These are phyloP conservation scores for Episyrphus balteatus DNA, from an alignment of 1,140 invertebrate genomes.

Conservation along the genomic window DNA sequence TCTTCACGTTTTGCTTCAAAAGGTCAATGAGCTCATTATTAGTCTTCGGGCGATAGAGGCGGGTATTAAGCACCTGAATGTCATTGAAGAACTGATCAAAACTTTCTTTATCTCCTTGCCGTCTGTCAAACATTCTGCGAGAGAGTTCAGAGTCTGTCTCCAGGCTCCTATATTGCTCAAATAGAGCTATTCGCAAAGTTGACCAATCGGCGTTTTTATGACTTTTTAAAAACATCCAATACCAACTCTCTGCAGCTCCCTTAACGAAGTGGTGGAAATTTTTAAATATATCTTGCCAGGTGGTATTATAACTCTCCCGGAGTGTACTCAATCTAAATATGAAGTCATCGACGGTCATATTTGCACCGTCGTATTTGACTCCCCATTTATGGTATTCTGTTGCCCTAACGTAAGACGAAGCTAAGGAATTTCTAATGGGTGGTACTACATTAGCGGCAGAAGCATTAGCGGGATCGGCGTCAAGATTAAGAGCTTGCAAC, in stretches of 20 bases:
- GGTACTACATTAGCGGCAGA: too few relatives aligned
- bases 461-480: too few relatives aligned
- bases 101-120: background rate
- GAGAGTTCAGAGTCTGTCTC: background rate
- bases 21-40: background rate
- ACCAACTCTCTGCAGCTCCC: background rate
- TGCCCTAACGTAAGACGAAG: too few relatives aligned
- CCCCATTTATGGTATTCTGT: too few relatives aligned
- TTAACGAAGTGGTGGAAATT: background rate
- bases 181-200: background rate
- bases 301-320: background rate
- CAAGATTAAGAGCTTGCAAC: too few relatives aligned
- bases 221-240: background rate
- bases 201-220: background rate
- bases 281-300: background rate
- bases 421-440: too few relatives aligned
- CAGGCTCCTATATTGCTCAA: background rate
- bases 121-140: background rate
- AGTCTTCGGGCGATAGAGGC: background rate
- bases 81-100: conserved; percentile 1
- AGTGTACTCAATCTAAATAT: background rate
- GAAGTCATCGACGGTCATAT: background rate
- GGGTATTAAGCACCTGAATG: background rate
- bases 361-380: too few relatives aligned
- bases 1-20: background rate